These are phyloP conservation scores for Lacanobia oleracea DNA, from an alignment of 2,888 invertebrate genomes.

Conservation along the genomic window DNA sequence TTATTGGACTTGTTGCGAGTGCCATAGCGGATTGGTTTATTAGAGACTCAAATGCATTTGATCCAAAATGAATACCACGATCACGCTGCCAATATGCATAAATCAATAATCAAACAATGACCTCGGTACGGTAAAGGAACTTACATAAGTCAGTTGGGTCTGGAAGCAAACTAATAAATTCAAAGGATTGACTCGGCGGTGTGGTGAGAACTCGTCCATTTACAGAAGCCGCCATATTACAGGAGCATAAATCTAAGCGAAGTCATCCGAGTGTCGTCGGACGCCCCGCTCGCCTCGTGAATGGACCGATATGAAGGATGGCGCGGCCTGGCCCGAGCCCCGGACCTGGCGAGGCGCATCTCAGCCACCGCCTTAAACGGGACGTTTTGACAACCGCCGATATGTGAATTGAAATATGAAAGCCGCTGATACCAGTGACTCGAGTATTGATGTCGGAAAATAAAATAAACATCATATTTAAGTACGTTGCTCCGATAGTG, in stretches of 20 bases:
- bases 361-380: slow-evolving; percentile 77
- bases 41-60: slow-evolving; percentile 16
- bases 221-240: slow-evolving; percentile 87
- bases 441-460: slow-evolving; percentile 69
- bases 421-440: slow-evolving; percentile 75
- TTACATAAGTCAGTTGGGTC: slow-evolving; percentile 79
- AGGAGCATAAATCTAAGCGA: slow-evolving; percentile 87
- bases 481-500: slow-evolving; percentile 58
- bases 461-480: slow-evolving; percentile 63
- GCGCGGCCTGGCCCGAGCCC: slow-evolving; percentile 70
- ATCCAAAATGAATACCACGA: slow-evolving; percentile 35
- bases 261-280: slow-evolving; percentile 80
- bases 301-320: slow-evolving; percentile 87
- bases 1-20: neutral
- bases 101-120: slow-evolving; percentile 85
- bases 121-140: slow-evolving; percentile 78
- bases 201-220: slow-evolving; percentile 88
- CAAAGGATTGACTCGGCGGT: slow-evolving; percentile 82
- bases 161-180: slow-evolving; percentile 83
- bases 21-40: neutral
- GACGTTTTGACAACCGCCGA: slow-evolving; percentile 87
- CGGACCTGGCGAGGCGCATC: slow-evolving; percentile 76
- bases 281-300: slow-evolving; percentile 78
- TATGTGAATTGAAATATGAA: slow-evolving; percentile 88
- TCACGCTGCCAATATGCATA: slow-evolving; percentile 69